phyloP scores from a whole-genome alignment of 64 coral and sea anemone genomes.

The Montipora cactus region DNA sequence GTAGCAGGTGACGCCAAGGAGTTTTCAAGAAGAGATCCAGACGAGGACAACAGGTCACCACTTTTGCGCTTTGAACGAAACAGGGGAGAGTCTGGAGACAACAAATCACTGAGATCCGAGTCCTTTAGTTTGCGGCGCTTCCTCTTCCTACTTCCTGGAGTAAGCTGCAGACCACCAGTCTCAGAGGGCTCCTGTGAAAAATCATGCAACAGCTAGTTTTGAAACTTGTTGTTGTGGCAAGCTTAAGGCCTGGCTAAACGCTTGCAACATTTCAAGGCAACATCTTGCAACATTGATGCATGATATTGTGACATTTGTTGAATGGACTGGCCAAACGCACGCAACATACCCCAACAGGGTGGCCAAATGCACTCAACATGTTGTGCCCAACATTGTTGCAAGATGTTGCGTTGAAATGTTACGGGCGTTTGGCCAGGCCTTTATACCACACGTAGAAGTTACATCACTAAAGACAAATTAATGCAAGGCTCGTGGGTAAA shows the following conservation, averaged over 20 bases:
- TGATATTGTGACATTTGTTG: neutral
- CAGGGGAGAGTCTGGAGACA: constrained; percentile 94
- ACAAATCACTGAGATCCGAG: constrained; percentile 88
- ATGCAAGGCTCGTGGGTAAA: neutral
- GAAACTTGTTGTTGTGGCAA: neutral
- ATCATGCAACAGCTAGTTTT: neutral
- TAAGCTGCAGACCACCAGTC: constrained; percentile 47
- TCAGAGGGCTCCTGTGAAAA: constrained; percentile 48
- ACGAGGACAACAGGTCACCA: constrained; percentile 86
- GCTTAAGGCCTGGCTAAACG: too few relatives aligned
- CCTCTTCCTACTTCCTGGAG: constrained; percentile 80
- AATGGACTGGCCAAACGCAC: too few relatives aligned
- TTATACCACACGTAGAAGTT: neutral
- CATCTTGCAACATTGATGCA: neutral
- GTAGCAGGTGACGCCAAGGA: constrained; percentile 83
- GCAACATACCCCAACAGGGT: too few relatives aligned
- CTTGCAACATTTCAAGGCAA: too few relatives aligned
- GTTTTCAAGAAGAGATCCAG: constrained; percentile 83
- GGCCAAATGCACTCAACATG: too few relatives aligned
- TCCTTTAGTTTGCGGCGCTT: constrained; percentile 93
- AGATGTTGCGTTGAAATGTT: too few relatives aligned
- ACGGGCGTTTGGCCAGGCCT: too few relatives aligned
- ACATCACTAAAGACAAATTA: neutral
- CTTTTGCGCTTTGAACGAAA: constrained; percentile 88
- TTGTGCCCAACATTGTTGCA: too few relatives aligned